Percentiles rank a stretch among this genome's conserved stretches.
Conservation (phyloP, 2,113 vertebrate species). For the Corvus moneduloides region DNA sequence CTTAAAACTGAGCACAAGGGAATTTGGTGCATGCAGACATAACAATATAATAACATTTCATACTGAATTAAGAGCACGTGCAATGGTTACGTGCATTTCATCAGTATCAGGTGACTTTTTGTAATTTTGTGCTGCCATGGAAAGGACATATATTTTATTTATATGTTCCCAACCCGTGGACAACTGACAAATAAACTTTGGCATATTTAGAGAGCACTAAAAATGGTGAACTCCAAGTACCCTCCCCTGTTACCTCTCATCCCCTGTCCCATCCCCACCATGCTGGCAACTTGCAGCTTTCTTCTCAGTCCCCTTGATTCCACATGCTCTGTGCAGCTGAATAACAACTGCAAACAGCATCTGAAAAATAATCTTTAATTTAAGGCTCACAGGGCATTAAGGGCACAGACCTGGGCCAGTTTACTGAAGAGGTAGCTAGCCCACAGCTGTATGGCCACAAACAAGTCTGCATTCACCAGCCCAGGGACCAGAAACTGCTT, state of each 20-base stretch:
- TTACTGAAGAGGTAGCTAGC: neutral
- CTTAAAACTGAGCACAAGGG: neutral
- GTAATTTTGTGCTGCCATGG: neutral
- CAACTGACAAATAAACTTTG: neutral
- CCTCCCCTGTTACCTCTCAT: neutral
- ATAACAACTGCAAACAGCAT: neutral
- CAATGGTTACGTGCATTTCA: neutral
- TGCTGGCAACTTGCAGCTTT: neutral
- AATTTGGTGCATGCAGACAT: neutral
- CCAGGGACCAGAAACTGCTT: neutral
- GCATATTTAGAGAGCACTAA: neutral
- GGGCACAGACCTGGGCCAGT: neutral
- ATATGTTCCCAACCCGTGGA: neutral
- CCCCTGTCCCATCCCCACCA: neutral
- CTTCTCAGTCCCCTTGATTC: neutral
- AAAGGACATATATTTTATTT: neutral
- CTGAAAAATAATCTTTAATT: neutral
- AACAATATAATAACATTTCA: neutral
- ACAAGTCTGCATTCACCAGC: neutral
- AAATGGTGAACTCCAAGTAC: neutral
- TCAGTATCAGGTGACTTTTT: neutral
- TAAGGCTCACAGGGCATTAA: neutral
- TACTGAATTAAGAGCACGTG: neutral
- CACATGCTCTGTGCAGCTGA: neutral
- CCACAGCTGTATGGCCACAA: neutral